These are phyloP conservation scores for Drosophila baimaii DNA, from an alignment of 1,140 invertebrate species.

Conservation along the genomic window DNA sequence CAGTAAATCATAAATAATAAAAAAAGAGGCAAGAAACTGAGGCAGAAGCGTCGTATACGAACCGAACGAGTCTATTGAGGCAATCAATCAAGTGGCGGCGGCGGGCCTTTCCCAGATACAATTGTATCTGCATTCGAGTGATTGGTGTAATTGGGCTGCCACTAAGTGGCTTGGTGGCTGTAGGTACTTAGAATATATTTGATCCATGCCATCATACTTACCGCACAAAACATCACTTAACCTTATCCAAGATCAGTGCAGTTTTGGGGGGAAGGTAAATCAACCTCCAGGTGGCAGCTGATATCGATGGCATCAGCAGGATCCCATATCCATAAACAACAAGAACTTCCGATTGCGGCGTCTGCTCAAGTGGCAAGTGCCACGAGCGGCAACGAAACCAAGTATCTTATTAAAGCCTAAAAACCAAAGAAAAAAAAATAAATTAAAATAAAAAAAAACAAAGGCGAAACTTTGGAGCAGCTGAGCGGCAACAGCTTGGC, in stretches of 20 bases:
- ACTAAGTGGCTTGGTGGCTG: constrained; percentile 42
- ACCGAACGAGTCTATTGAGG: constrained; percentile 36
- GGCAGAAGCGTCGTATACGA: neutral
- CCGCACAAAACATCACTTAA: constrained; percentile 12
- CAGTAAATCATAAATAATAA: constrained; percentile 64
- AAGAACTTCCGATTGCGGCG: constrained; percentile 73
- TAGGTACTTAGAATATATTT: constrained; percentile 47
- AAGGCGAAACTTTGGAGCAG: constrained; percentile 47
- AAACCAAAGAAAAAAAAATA: constrained; percentile 18
- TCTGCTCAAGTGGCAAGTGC: constrained; percentile 66
- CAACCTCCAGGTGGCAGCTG: constrained; percentile 51
- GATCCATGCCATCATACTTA: constrained; percentile 1
- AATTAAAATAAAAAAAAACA: constrained; percentile 15
- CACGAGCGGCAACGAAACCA: constrained; percentile 58
- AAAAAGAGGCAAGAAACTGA: constrained; percentile 22
- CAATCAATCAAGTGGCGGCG: constrained; percentile 57
- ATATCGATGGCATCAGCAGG: constrained; percentile 39
- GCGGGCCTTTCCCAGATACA: constrained; percentile 52
- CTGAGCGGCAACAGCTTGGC: constrained; percentile 65
- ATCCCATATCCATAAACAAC: constrained; percentile 69
- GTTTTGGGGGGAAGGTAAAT: constrained; percentile 16
- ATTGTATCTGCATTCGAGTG: constrained; percentile 45
- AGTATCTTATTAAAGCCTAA: constrained; percentile 32
- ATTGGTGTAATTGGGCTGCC: constrained; percentile 35
- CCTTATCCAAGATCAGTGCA: constrained; percentile 8